phyloP scores from a whole-genome alignment of 2,888 invertebrate genomes.

The Ypsolopha scabrella region DNA sequence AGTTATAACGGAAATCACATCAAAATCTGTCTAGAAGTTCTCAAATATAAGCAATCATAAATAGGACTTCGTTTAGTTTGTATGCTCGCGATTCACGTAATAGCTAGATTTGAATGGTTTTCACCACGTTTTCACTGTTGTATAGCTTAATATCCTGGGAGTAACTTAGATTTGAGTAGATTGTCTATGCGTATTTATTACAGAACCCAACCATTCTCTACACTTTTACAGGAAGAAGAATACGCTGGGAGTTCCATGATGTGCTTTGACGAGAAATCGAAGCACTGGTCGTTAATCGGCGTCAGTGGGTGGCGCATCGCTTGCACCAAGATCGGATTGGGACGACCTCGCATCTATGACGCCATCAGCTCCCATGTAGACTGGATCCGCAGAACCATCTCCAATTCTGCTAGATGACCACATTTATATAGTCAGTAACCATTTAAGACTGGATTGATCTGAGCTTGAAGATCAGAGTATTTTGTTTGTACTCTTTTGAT shows the following conservation, averaged over 20 bases:
- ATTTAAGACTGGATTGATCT: conserved; percentile 4
- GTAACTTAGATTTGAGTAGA: too few relatives aligned
- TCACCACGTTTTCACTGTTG: too few relatives aligned
- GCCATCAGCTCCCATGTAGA: conserved; percentile 85
- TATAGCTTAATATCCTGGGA: too few relatives aligned
- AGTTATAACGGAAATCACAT: too few relatives aligned
- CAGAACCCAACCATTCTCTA: background rate
- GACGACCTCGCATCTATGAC: conserved; percentile 86
- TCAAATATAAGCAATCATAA: too few relatives aligned
- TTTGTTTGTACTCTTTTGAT: background rate
- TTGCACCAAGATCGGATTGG: conserved; percentile 81
- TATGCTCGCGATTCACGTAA: too few relatives aligned
- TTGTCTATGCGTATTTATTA: too few relatives aligned
- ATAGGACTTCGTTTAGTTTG: too few relatives aligned
- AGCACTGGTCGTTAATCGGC: conserved; percentile 83
- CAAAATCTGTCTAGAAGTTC: too few relatives aligned
- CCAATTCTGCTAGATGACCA: conserved; percentile 55
- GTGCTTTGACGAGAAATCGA: conserved; percentile 78
- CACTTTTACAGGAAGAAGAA: conserved; percentile 80
- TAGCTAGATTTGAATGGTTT: too few relatives aligned
- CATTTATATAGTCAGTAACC: background rate
- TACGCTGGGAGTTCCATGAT: conserved; percentile 89
- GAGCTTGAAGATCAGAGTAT: background rate
- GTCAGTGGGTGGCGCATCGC: conserved; percentile 90
- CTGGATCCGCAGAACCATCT: conserved; percentile 86